These are phyloP conservation scores for Coreius guichenoti DNA, from an alignment of 2,797 vertebrate species.

Conservation along the genomic window DNA sequence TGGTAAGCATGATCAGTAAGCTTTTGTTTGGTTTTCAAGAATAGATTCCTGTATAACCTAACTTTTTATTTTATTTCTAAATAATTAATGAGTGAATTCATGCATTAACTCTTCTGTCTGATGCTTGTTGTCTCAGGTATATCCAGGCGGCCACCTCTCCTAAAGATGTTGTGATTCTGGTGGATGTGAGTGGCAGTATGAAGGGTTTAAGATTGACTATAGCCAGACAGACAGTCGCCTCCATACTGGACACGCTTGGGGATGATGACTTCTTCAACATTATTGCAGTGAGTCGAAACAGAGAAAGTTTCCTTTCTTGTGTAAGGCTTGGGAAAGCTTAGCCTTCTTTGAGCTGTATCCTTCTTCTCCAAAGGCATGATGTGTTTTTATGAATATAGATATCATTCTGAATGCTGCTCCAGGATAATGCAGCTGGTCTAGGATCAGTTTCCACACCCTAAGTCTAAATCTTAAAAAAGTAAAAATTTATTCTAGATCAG, in stretches of 20 bases:
- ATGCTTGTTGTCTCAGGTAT: conserved; percentile 78
- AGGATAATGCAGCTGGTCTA: neutral
- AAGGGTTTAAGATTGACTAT: conserved; percentile 96
- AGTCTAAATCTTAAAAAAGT: neutral
- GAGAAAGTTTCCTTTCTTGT: neutral
- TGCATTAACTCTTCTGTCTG: neutral
- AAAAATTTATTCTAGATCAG: too few species aligned
- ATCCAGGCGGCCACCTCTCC: conserved; percentile 98
- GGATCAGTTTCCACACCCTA: neutral
- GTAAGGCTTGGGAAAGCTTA: neutral
- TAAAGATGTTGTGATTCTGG: conserved; percentile 95
- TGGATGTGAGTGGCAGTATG: conserved; percentile 98
- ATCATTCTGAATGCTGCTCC: neutral
- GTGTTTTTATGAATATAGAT: neutral
- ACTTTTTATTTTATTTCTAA: neutral
- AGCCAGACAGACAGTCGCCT: conserved; percentile 95
- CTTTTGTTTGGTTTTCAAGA: neutral
- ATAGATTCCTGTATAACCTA: neutral
- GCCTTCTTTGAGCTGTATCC: neutral
- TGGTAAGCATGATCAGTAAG: neutral
- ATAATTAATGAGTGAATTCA: neutral
- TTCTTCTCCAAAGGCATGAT: neutral
- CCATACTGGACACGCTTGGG: conserved; percentile 96
- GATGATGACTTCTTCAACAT: conserved; percentile 99
- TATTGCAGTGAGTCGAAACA: conserved; percentile 87